Conservation (phyloP, 2,888 invertebrate species). For the Allophyes oxyacanthae region DNA sequence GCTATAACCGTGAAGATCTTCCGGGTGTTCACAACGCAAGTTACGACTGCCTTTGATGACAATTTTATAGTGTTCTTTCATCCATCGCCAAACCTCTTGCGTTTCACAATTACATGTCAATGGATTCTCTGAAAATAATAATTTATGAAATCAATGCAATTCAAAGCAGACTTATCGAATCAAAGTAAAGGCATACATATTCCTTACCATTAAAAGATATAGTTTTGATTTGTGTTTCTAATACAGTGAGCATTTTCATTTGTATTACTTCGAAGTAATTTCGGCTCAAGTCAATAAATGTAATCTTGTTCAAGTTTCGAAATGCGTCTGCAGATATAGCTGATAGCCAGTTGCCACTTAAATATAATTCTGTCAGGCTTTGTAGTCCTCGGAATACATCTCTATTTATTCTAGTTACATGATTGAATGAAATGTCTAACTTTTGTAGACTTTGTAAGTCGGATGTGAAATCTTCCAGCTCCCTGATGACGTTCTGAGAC, state of each 20-base stretch:
- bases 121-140: slow-evolving; percentile 93
- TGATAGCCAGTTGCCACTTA: slow-evolving; percentile 95
- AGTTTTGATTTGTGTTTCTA: slow-evolving; percentile 95
- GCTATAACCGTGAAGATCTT: slow-evolving; percentile 92
- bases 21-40: slow-evolving; percentile 95
- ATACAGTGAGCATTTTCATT: slow-evolving; percentile 92
- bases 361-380: slow-evolving; percentile 93
- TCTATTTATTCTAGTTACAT: slow-evolving; percentile 93
- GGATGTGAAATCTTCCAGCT: slow-evolving; percentile 94
- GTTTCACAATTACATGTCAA: slow-evolving; percentile 96
- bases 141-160: slow-evolving; percentile 13
- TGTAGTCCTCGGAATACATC: slow-evolving; percentile 94
- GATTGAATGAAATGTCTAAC: slow-evolving; percentile 95
- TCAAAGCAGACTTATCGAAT: not conserved
- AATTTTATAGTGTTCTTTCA: slow-evolving; percentile 95
- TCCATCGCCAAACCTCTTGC: slow-evolving; percentile 97
- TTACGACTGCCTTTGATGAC: slow-evolving; percentile 89
- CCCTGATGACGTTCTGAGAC: slow-evolving; percentile 94
- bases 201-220: slow-evolving; percentile 94
- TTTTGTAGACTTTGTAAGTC: slow-evolving; percentile 94
- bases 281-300: slow-evolving; percentile 93
- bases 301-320: slow-evolving; percentile 92
- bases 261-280: slow-evolving; percentile 95
- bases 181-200: slow-evolving; percentile 3
- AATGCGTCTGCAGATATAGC: slow-evolving; percentile 94